Evolutionary conservation across 1,140 invertebrate species (phyloP), one percentile per base, ranked within the genome.

Genomic region (Limonius californicus): DNA sequence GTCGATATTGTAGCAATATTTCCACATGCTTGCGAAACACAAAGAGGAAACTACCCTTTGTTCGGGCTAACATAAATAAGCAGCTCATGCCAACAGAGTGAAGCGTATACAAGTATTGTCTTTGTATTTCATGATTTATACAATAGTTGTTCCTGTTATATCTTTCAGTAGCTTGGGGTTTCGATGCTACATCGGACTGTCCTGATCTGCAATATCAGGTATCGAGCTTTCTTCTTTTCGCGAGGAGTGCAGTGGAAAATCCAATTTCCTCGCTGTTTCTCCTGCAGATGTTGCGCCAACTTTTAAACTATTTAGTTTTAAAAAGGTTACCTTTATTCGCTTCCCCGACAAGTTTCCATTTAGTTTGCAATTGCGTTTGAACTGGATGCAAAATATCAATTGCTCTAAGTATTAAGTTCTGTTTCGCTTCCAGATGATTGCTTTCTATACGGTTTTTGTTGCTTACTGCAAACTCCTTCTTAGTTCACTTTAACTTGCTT

Each of bases 271-370:
- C 45, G 7, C 45, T 21, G 15, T 19, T 50, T 50, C 45, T 50
- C 45, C 19, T 18, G 7, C 45, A 50, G 45, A 50, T 50, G 45
- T 50, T 50, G 14, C 45, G 12, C 45, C 20, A 50, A 50, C 45
- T 50, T 50, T 50, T 18, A 50, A 50, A 18, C 45, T 50, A 50
- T 50, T 50, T 50, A 19, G 2, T 39, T 39, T 39, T 39, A 39
- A 50, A 50, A 50, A 50, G 45, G 45, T 50, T 50, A 50, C 45
- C 45, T 50, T 50, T 18, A 50, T 50, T 50, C 45, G n/a, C 20
- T 50, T 50, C 15, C 7, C n/a, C 2, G 45, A 50, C 45, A 50
- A 18, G 16, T 19, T 39, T 50, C 16, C 45, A 11, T 50, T 50
- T 50, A 50, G 45, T 50, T 50, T 18, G 2, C 2, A 3, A 3